Evolutionary conservation across 2,113 vertebrate genomes (phyloP).

Genomic region (Rhadina sibilatrix): DNA sequence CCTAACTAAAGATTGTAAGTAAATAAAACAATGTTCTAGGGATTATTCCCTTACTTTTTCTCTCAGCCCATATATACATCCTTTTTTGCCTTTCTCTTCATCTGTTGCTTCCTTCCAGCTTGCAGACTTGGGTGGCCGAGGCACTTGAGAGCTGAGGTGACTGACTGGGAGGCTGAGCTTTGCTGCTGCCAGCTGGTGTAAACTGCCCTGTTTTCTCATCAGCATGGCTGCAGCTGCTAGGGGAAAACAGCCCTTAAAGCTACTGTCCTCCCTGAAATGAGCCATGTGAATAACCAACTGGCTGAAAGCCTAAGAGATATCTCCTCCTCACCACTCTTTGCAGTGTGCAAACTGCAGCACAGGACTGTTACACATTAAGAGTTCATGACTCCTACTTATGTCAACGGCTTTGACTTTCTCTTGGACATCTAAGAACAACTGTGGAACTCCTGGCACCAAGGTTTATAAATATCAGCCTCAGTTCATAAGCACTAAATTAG

Average conservation of each 20-base stretch:
- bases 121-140: neutral
- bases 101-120: neutral
- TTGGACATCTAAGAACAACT: conserved; percentile 19
- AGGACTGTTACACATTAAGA: neutral
- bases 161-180: neutral
- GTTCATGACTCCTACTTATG: conserved; percentile 4
- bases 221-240: neutral
- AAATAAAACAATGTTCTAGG: neutral
- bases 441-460: neutral
- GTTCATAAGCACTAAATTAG: conserved; percentile 21
- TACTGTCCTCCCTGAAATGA: neutral
- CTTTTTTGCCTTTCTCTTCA: neutral
- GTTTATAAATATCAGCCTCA: conserved; percentile 4
- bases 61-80: neutral
- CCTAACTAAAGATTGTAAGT: neutral
- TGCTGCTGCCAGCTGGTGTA: neutral
- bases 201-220: neutral
- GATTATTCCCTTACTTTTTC: neutral
- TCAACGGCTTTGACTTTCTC: conserved; percentile 32
- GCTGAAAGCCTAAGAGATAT: neutral
- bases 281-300: neutral
- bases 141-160: neutral
- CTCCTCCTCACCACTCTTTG: neutral
- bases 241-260: neutral
- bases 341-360: neutral